Percentiles rank a stretch among this genome's conserved stretches.
These are phyloP conservation scores for Drosophila lacteicornis DNA, from an alignment of 1,140 invertebrate species.

Conservation along the genomic window DNA sequence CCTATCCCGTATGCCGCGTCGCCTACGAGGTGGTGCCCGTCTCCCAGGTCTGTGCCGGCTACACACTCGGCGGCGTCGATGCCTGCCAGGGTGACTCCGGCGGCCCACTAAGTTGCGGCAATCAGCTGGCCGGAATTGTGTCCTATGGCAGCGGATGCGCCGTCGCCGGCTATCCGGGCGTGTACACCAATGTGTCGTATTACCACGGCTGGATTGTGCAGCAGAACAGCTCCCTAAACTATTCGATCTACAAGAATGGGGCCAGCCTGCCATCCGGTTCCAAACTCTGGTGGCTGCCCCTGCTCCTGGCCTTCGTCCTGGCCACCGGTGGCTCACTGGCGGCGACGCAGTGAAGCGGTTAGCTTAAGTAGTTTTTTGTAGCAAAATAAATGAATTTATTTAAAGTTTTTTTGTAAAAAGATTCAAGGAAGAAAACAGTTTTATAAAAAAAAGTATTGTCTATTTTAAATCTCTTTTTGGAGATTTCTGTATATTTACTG, in stretches of 20 bases:
- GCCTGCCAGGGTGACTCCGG: constrained; percentile 84
- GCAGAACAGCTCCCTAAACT: constrained; percentile 57
- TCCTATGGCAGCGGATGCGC: constrained; percentile 88
- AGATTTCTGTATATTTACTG: no score
- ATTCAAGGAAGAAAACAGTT: no score
- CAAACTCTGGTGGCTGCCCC: background rate
- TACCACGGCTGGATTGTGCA: constrained; percentile 86
- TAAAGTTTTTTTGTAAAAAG: background rate
- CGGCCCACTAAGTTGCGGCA: constrained; percentile 68
- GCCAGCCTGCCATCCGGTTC: background rate
- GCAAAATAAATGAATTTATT: constrained; percentile 2
- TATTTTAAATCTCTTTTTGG: no score
- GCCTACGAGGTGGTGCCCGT: constrained; percentile 21
- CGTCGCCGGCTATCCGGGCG: constrained; percentile 86
- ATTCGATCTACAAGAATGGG: constrained; percentile 34
- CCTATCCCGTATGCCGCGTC: constrained; percentile 24
- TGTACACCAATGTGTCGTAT: constrained; percentile 88
- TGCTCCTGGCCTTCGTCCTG: constrained; percentile 15
- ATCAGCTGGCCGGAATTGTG: constrained; percentile 85
- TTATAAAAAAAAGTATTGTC: no score
- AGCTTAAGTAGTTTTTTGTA: constrained; percentile 6
- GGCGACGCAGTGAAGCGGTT: background rate
- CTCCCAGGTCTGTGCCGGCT: constrained; percentile 66
- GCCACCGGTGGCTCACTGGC: background rate
- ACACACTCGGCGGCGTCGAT: constrained; percentile 55